These are phyloP conservation scores for Drepanosiphum platanoidis DNA, from an alignment of 2,888 invertebrate genomes.

Conservation along the genomic window DNA sequence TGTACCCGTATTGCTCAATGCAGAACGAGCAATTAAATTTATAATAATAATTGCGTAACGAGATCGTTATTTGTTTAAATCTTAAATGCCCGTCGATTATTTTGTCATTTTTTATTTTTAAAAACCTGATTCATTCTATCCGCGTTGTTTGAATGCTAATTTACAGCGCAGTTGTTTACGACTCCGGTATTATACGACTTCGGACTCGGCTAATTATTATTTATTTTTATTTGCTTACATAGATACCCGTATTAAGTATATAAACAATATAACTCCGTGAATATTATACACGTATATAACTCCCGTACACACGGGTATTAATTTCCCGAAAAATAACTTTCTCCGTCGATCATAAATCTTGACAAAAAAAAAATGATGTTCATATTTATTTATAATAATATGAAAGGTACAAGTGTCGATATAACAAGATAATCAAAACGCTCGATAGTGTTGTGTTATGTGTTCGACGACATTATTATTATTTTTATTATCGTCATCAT, in stretches of 20 bases:
- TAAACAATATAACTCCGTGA: slow-evolving; percentile 9
- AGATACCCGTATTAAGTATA: neutral
- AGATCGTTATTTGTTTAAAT: neutral
- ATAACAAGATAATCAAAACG: slow-evolving; percentile 15
- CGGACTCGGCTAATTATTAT: slow-evolving; percentile 6
- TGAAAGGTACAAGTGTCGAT: neutral
- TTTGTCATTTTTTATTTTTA: neutral
- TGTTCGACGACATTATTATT: too few relatives aligned
- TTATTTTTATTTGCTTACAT: slow-evolving; percentile 23
- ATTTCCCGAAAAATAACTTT: slow-evolving; percentile 38
- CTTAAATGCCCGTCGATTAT: neutral
- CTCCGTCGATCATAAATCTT: slow-evolving; percentile 10
- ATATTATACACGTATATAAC: too few relatives aligned
- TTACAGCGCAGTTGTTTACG: neutral
- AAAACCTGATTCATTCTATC: slow-evolving; percentile 20
- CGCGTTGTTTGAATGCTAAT: slow-evolving; percentile 27
- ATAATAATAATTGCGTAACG: neutral
- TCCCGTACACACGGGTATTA: neutral
- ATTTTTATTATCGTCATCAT: too few relatives aligned
- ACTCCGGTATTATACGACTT: neutral
- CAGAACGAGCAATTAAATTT: neutral
- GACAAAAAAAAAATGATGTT: neutral
- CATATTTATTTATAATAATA: slow-evolving; percentile 21
- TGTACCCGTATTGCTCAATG: neutral
- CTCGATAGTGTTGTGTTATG: too few relatives aligned